Percentiles rank a stretch among this genome's conserved stretches.
These are phyloP conservation scores for Pseudanteris insignis DNA, from an alignment of 2,888 invertebrate species.

Conservation along the genomic window DNA sequence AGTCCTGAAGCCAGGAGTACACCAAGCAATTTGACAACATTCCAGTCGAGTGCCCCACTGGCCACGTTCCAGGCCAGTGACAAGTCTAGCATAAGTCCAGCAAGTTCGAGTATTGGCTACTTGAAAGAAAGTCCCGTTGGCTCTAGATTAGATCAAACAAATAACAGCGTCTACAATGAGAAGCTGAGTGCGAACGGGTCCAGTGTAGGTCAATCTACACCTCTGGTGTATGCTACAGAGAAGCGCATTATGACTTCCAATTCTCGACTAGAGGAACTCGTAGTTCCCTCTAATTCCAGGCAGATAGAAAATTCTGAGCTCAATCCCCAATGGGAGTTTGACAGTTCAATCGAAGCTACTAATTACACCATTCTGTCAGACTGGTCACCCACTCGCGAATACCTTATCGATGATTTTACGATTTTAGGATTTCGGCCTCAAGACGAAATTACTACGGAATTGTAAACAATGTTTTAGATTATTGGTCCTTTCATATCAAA, in stretches of 20 bases:
- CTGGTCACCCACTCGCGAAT: constrained; percentile 63
- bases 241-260: constrained; percentile 49
- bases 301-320: constrained; percentile 49
- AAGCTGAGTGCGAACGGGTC: constrained; percentile 61
- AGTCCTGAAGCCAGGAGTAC: constrained; percentile 56
- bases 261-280: constrained; percentile 60
- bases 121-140: constrained; percentile 59
- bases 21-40: constrained; percentile 61
- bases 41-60: constrained; percentile 61
- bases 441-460: constrained; percentile 88
- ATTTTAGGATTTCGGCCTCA: constrained; percentile 86
- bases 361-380: constrained; percentile 64
- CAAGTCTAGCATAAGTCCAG: constrained; percentile 62
- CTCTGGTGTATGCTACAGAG: constrained; percentile 56
- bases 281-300: constrained; percentile 54
- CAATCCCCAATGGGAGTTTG: constrained; percentile 70
- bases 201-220: constrained; percentile 59
- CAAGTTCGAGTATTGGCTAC: constrained; percentile 61
- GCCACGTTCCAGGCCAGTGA: constrained; percentile 63
- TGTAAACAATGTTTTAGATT: constrained; percentile 66
- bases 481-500: too few species aligned
- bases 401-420: constrained; percentile 76
- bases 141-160: constrained; percentile 58
- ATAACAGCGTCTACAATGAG: constrained; percentile 54
- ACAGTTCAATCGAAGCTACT: constrained; percentile 57